A percentile compares a stretch with the other conserved stretches of the same genome.
These are phyloP conservation scores for Steatocranus sp. DNA, from an alignment of 2,797 vertebrate species.

Conservation along the genomic window DNA sequence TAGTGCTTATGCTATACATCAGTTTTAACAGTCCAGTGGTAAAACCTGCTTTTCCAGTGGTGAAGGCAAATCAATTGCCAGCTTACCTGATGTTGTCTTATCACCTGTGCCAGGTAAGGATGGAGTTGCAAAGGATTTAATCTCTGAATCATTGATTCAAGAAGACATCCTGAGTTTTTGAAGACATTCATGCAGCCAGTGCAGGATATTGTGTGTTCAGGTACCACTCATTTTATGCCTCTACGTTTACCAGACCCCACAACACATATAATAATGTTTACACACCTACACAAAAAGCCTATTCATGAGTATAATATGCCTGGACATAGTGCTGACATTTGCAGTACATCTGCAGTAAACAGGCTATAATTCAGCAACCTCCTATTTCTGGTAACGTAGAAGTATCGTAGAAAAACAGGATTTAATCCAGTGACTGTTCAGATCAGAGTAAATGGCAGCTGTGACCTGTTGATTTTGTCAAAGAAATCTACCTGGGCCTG, in stretches of 20 bases:
- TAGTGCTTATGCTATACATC: background rate
- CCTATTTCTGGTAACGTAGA: background rate
- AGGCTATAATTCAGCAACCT: background rate
- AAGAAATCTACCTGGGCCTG: background rate
- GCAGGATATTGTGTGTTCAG: background rate
- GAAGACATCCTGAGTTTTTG: background rate
- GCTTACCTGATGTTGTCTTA: background rate
- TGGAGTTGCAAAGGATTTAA: background rate
- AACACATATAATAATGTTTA: background rate
- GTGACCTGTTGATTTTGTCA: conserved; percentile 20
- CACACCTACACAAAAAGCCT: background rate
- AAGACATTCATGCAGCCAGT: background rate
- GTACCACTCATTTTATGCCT: background rate
- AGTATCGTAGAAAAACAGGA: conserved; percentile 11
- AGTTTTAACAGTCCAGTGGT: background rate
- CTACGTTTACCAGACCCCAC: background rate
- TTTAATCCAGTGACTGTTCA: conserved; percentile 2
- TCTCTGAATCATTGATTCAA: background rate
- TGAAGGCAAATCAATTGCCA: background rate
- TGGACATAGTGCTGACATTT: conserved; percentile 26
- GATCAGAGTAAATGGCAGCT: background rate
- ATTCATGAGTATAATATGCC: background rate
- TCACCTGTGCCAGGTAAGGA: background rate
- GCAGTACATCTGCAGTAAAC: conserved; percentile 28
- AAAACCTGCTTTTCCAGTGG: background rate